Evolutionary conservation across 2,888 invertebrate species (phyloP), one percentile per base, ranked within the genome.

Genomic region (Prenolepis imparis): DNA sequence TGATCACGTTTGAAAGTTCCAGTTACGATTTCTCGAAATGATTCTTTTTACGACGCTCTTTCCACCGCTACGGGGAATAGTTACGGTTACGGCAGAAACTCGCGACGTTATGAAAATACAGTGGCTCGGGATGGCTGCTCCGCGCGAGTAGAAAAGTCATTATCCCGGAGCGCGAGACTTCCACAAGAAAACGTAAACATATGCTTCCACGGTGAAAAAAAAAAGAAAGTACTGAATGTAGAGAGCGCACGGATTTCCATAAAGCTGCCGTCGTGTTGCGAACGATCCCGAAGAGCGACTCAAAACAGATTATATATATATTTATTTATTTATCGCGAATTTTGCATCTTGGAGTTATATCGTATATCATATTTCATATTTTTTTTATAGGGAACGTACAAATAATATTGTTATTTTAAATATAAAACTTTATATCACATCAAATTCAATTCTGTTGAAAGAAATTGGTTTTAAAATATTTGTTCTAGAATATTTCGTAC

Each of bases 21-120:
- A 59, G 68, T 75, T 82, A 82, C 82, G 75, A 82, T 84, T 82
- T 75, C 68, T 84, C 63, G 75, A 61, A 81, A 84, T 81, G 68
- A 84, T 82, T 82, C 84, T 70, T 84, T 84, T 84, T 75, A 84
- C 59, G 57, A 55, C 21, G 44, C 70, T 61, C 70, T 74, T 81
- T 21, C 63, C 57, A 12, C 28, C 63, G 67, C 55, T 36, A 59
- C 21, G 18, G 70, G 63, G 61, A 72, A 80, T 80, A 80, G 78
- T 80, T 80, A 84, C 63, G 70, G 57, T 57, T 70, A 81, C 82
- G 72, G 36, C 82, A 72, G 72, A 81, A 81, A 80, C 81, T 83
- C 55, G 81, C 48, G 73, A 64, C 72, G 77, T 82, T 84, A 83
- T 83, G 82, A 84, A 84, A 84, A 83, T 68, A 77, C 66, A 74